Percentiles rank a stretch among this genome's conserved stretches.
Evolutionary conservation across 2,797 vertebrate species (phyloP).

Genomic region (Notamacropus eugenii): DNA sequence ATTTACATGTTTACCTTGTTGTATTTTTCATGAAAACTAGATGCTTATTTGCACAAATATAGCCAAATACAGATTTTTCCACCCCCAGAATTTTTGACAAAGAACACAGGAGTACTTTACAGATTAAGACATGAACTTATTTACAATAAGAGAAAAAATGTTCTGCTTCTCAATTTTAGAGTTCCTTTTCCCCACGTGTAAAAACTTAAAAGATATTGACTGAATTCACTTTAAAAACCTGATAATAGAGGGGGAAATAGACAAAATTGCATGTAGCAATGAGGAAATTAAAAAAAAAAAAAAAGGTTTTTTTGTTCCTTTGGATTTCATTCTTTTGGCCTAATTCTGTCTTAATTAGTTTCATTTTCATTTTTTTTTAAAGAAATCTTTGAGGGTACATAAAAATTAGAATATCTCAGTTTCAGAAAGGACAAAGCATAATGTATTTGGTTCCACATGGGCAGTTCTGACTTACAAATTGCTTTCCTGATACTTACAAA

Average conservation of each 20-base stretch:
- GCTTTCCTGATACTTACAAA: not conserved
- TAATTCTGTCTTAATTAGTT: not conserved
- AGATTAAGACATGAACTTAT: not conserved
- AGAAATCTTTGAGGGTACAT: not conserved
- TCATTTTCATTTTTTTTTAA: not conserved
- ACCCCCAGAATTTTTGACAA: not conserved
- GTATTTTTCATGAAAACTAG: not conserved
- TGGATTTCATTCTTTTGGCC: not conserved
- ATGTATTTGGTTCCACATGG: not conserved
- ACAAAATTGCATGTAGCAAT: not conserved
- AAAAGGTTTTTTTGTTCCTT: not conserved
- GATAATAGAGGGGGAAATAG: not conserved
- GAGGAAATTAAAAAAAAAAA: not conserved
- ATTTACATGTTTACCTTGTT: not conserved
- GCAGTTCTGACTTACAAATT: not conserved
- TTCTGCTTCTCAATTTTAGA: not conserved
- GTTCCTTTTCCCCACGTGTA: not conserved
- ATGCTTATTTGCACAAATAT: not conserved
- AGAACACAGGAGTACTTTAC: not conserved
- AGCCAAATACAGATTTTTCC: not conserved
- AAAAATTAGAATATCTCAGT: not conserved
- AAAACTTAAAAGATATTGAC: not conserved
- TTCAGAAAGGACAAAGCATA: not conserved
- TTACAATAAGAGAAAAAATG: not conserved
- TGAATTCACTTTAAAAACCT: not conserved